phyloP scores from a whole-genome alignment of 1,140 invertebrate genomes.

The Diorhabda elongata region DNA sequence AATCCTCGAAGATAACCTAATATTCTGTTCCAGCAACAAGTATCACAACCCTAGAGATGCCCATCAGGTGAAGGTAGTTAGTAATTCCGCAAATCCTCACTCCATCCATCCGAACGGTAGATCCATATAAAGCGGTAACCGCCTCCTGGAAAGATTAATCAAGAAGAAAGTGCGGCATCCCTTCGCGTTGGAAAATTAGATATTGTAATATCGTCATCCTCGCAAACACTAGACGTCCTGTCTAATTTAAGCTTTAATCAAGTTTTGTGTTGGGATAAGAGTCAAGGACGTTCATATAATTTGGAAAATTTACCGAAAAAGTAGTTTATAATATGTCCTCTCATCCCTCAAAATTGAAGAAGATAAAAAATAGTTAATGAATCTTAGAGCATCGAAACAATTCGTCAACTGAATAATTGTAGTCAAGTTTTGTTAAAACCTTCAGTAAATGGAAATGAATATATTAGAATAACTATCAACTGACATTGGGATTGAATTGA shows the following conservation, averaged over 20 bases:
- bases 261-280: conserved; percentile 3
- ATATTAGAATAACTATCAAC: no score
- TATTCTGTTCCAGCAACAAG: conserved; percentile 11
- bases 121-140: conserved; percentile 5
- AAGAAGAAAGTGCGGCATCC: conserved; percentile 17
- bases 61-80: conserved; percentile 3
- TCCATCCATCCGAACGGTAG: background rate
- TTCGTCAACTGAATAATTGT: no score
- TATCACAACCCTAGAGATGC: background rate
- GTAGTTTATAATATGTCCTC: no score
- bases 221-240: conserved; percentile 15
- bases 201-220: conserved; percentile 22
- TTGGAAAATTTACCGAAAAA: no score
- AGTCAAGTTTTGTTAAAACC: no score
- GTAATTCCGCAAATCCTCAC: conserved; percentile 7
- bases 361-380: no score
- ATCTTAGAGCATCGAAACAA: no score
- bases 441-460: no score
- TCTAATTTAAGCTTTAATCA: conserved; percentile 6
- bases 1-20: background rate
- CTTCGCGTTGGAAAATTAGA: conserved; percentile 20
- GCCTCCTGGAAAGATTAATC: conserved; percentile 21
- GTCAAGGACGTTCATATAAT: conserved; percentile 10
- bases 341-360: no score
- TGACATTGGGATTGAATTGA: no score